Percentiles rank a stretch among this genome's conserved stretches.
Evolutionary conservation across 2,113 vertebrate genomes (phyloP).

Genomic region (Himantopus leucocephalus): DNA sequence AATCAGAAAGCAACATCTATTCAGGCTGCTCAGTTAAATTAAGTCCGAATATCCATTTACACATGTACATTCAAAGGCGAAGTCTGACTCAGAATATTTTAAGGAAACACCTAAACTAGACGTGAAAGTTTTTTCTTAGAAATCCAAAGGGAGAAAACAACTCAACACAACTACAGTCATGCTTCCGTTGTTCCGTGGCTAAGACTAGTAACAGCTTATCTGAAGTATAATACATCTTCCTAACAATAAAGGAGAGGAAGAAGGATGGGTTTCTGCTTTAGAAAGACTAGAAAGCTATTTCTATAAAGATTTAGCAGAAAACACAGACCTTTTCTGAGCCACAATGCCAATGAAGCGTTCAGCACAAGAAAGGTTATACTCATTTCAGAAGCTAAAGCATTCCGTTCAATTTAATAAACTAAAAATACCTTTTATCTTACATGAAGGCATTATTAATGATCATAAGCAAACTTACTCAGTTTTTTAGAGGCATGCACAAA

Average conservation of each 20-base stretch:
- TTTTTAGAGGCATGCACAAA: background rate
- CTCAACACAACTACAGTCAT: background rate
- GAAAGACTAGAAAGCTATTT: background rate
- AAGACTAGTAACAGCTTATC: background rate
- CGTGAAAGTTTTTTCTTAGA: background rate
- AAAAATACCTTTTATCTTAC: background rate
- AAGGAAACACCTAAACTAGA: background rate
- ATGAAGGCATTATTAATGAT: background rate
- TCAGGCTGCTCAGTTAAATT: background rate
- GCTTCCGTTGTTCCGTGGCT: background rate
- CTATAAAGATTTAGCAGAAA: background rate
- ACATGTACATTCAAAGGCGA: accelerated
- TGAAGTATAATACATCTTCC: accelerated
- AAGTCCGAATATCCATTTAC: background rate
- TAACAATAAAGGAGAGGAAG: background rate
- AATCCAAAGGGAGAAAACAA: background rate
- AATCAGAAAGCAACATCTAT: background rate
- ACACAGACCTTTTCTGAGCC: background rate
- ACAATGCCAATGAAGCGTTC: background rate
- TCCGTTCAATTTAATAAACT: background rate
- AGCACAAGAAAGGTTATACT: background rate
- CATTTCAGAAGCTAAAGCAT: background rate
- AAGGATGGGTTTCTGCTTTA: background rate
- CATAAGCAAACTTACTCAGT: background rate
- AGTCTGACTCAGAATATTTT: background rate